Evolutionary conservation across 2,888 invertebrate genomes (phyloP), one percentile per base, ranked within the genome.

Genomic region (Oligia latruncula): DNA sequence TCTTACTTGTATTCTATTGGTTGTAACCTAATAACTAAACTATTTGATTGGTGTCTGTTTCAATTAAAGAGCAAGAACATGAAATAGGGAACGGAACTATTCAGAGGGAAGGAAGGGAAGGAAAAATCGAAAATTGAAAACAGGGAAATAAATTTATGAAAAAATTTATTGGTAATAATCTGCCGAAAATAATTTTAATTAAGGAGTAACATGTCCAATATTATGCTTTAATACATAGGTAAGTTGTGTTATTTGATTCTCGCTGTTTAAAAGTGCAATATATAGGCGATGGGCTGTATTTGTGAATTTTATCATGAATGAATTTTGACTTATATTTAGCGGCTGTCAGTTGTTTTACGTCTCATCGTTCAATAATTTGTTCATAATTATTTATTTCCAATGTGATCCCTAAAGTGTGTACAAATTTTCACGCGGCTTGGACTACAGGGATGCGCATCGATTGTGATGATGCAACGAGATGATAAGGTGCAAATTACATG

Each of bases 301-400:
- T 76, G 78, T 89, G 81, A 90, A 91, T 89, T 91, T 91, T 90
- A 88, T 86, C 87, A 84, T 84, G 89, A 89, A 91, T 91, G 87
- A 87, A 88, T 92, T 93, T 93, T 93, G 94, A 94, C 93, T 94
- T 93, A 92, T 92, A 93, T 93, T 93, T 93, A 93, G 95, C 96
- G 96, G 95, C 95, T 97, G 96, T 97, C 96, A 97, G 94, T 95
- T 96, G 96, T 96, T 97, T 96, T 96, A 96, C 96, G 96, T 95
- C 94, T 94, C 89, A 94, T 88, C 92, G 65, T 74, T 67, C 71
- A 89, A 91, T 55, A 91, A 91, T 92, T 92, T 90, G 89, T 84
- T 81, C 71, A 75, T 80, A 85, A 80, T 87, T 87, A 88, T 90
- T 90, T 91, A 86, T 90, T 90, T 90, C 81, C 83, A 90, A 84